A percentile compares a stretch with the other conserved stretches of the same genome.
phyloP scores from a whole-genome alignment of 2,888 invertebrate genomes.

The Desoria tigrina region DNA sequence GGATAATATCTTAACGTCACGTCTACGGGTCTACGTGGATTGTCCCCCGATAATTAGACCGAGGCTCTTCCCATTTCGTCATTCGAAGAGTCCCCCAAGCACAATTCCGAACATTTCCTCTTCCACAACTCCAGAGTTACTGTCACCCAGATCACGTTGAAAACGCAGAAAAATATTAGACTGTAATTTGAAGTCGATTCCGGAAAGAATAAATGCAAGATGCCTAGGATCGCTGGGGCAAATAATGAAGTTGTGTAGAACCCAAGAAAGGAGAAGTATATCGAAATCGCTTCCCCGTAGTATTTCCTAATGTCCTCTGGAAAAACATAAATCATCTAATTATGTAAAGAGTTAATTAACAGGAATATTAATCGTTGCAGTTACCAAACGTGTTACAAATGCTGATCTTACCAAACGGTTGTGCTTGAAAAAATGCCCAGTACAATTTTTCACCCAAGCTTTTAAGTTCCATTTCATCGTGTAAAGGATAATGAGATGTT shows the following conservation, averaged over 20 bases:
- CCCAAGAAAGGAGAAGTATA: constrained; percentile 74
- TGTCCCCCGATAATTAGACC: constrained; percentile 68
- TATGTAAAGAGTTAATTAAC: constrained; percentile 2
- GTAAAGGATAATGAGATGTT: constrained; percentile 63
- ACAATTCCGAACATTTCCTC: constrained; percentile 67
- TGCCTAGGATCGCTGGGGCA: constrained; percentile 68
- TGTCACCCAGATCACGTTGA: constrained; percentile 77
- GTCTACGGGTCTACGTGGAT: constrained; percentile 66
- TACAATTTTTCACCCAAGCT: constrained; percentile 67
- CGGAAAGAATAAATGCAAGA: constrained; percentile 64
- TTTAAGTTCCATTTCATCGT: constrained; percentile 67
- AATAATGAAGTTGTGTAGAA: constrained; percentile 70
- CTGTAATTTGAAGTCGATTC: constrained; percentile 59
- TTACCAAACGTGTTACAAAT: no score
- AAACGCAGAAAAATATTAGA: constrained; percentile 67
- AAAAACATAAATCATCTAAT: constrained; percentile 54
- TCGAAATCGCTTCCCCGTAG: constrained; percentile 72
- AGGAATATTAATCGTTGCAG: constrained; percentile 7
- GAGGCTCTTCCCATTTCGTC: constrained; percentile 68
- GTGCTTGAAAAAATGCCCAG: constrained; percentile 60
- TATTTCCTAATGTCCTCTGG: constrained; percentile 70
- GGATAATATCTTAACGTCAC: constrained; percentile 70
- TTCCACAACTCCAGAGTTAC: constrained; percentile 72
- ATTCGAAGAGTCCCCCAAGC: constrained; percentile 75
- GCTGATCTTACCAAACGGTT: constrained; percentile 64